These are phyloP conservation scores for Pygocentrus nattereri DNA, from an alignment of 2,797 vertebrate species.

Conservation along the genomic window DNA sequence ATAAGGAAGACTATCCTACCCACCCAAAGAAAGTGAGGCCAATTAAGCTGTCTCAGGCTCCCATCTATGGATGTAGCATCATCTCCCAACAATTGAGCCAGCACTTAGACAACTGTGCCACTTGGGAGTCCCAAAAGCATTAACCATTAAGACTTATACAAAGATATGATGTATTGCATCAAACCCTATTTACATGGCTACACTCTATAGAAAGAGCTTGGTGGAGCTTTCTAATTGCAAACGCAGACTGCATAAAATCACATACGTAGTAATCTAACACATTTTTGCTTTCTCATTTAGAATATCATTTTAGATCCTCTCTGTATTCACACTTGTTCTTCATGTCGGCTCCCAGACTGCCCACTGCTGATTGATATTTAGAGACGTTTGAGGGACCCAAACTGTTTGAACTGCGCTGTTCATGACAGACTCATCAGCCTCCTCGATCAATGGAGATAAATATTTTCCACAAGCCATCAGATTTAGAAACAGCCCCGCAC, in stretches of 20 bases:
- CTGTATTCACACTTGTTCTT: slow-evolving; percentile 44
- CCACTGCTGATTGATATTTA: slow-evolving; percentile 79
- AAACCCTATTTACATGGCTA: neutral
- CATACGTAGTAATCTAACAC: neutral
- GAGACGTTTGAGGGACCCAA: slow-evolving; percentile 77
- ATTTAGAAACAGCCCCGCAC: slow-evolving; percentile 71
- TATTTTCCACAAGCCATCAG: slow-evolving; percentile 83
- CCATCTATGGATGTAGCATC: neutral
- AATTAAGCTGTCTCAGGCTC: neutral
- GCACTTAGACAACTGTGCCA: neutral
- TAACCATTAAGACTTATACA: neutral
- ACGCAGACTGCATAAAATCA: slow-evolving; percentile 16
- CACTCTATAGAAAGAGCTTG: neutral
- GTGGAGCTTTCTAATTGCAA: neutral
- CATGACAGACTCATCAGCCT: slow-evolving; percentile 81
- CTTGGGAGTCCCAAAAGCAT: neutral
- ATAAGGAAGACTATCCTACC: neutral
- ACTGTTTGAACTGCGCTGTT: slow-evolving; percentile 76
- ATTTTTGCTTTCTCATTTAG: slow-evolving; percentile 7
- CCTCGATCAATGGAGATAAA: slow-evolving; percentile 82
- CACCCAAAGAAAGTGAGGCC: neutral
- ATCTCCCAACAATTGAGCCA: neutral
- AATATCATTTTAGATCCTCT: slow-evolving; percentile 44
- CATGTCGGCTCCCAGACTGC: slow-evolving; percentile 49
- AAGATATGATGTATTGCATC: neutral